Conservation (phyloP, 1,140 invertebrate species). For the Trichomalopsis sarcophagae region DNA sequence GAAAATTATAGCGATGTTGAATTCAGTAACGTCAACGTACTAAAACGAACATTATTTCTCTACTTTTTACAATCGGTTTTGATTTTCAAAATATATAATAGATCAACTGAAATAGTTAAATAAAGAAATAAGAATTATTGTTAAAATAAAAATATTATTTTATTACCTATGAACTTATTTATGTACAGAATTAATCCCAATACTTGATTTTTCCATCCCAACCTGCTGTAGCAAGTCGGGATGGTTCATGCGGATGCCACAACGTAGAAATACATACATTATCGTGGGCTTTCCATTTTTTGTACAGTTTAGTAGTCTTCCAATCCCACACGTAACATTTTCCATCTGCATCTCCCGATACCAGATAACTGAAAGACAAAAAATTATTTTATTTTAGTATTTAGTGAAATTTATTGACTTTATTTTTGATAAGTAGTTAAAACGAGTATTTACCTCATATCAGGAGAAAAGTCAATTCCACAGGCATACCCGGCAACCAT, state of each 20-base stretch:
- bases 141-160: slow-evolving; percentile 43
- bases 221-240: slow-evolving; percentile 95
- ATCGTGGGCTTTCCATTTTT: slow-evolving; percentile 99
- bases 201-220: slow-evolving; percentile 99
- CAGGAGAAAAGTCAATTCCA: slow-evolving; percentile 96
- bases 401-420: neutral
- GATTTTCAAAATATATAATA: slow-evolving; percentile 11
- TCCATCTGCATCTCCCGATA: slow-evolving; percentile 99
- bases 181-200: slow-evolving; percentile 88
- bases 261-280: slow-evolving; percentile 95
- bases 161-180: slow-evolving; percentile 25
- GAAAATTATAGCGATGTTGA: neutral
- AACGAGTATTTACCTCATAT: slow-evolving; percentile 87
- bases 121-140: slow-evolving; percentile 11
- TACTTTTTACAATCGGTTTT: slow-evolving; percentile 11
- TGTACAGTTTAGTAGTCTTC: slow-evolving; percentile 98
- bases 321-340: slow-evolving; percentile 99
- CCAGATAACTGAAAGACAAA: slow-evolving; percentile 87
- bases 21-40: neutral
- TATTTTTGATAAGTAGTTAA: neutral
- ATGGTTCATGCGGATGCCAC: slow-evolving; percentile 99
- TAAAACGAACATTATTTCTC: neutral
- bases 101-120: neutral
- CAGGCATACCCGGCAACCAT: slow-evolving; percentile 99
- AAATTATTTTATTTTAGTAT: slow-evolving; percentile 19